Evolutionary conservation across 2,888 invertebrate species (phyloP).

Genomic region (Tachystola acroxantha): DNA sequence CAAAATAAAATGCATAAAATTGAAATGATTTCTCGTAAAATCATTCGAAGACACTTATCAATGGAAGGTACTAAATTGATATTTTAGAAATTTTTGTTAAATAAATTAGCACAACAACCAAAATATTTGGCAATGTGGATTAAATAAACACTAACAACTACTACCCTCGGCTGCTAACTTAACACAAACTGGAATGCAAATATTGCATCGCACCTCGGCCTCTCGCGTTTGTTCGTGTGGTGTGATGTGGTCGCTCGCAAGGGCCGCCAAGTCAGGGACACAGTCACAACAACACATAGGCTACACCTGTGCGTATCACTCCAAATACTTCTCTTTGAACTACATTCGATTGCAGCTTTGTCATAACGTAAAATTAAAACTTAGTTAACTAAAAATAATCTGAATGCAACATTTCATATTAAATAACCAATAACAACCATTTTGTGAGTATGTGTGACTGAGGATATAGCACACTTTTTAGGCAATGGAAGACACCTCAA

Average conservation of each 20-base stretch:
- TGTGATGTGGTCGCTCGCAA: conserved; percentile 20
- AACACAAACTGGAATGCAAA: conserved; percentile 76
- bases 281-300: conserved; percentile 55
- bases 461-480: conserved; percentile 57
- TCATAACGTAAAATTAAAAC: conserved; percentile 50
- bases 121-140: conserved; percentile 73
- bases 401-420: conserved; percentile 72
- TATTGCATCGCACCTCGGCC: conserved; percentile 75
- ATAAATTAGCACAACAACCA: conserved; percentile 77
- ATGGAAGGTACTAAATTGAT: conserved; percentile 74
- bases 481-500: conserved; percentile 39
- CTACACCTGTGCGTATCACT: conserved; percentile 69
- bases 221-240: conserved; percentile 23
- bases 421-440: conserved; percentile 71
- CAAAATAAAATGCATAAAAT: conserved; percentile 76
- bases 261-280: conserved; percentile 37
- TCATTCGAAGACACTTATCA: conserved; percentile 65
- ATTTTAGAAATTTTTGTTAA: conserved; percentile 56
- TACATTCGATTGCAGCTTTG: conserved; percentile 70
- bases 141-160: conserved; percentile 68
- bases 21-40: conserved; percentile 73
- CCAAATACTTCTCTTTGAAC: conserved; percentile 65
- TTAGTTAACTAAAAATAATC: conserved; percentile 65
- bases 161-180: conserved; percentile 66
- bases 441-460: conserved; percentile 66